phyloP scores from a whole-genome alignment of 2,888 invertebrate genomes.

The Polyommatus icarus region DNA sequence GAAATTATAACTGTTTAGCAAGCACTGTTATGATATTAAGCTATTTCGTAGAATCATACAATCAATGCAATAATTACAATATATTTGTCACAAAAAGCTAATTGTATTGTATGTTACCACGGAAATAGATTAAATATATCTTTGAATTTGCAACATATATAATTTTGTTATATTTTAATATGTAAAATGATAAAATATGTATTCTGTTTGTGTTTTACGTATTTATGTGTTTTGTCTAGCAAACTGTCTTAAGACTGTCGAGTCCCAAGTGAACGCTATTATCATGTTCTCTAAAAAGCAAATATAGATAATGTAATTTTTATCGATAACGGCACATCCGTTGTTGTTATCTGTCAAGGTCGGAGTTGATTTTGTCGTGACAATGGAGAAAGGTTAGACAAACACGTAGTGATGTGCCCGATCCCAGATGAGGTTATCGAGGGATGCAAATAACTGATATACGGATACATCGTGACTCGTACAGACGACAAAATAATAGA shows the following conservation, averaged over 20 bases:
- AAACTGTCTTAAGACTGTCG: no score
- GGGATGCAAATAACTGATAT: background rate
- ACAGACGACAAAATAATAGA: background rate
- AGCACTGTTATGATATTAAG: background rate
- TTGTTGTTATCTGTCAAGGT: background rate
- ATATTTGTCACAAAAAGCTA: background rate
- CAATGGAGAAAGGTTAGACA: conserved; percentile 1
- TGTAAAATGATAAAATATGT: no score
- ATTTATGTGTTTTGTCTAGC: no score
- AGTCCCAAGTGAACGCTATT: no score
- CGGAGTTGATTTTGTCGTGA: background rate
- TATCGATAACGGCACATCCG: background rate
- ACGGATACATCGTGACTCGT: background rate
- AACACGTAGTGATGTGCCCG: conserved; percentile 25
- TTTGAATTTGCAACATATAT: background rate
- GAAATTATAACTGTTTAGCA: background rate
- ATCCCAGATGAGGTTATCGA: conserved; percentile 7
- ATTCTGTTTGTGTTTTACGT: no score
- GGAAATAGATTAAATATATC: background rate
- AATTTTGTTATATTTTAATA: no score
- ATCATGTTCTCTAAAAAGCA: background rate
- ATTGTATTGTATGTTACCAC: background rate
- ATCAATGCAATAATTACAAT: background rate
- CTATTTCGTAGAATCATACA: background rate
- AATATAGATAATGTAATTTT: background rate